These are phyloP conservation scores for Tetropium fuscum DNA, from an alignment of 2,888 invertebrate species.

Conservation along the genomic window DNA sequence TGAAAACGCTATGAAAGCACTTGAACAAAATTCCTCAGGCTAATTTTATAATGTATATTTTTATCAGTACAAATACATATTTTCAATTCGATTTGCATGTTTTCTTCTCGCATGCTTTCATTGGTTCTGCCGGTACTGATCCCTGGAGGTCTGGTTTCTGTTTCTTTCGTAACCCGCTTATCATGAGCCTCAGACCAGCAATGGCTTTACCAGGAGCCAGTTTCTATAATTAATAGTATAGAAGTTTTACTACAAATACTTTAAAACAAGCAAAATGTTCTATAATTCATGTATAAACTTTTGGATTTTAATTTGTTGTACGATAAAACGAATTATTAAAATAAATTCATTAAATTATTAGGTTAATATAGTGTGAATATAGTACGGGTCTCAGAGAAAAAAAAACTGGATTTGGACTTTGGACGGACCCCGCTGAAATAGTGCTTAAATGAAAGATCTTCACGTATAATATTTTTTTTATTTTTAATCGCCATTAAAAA, in stretches of 20 bases:
- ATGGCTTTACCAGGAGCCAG: slow-evolving; percentile 63
- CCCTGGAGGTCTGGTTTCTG: slow-evolving; percentile 49
- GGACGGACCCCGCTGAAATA: too few relatives aligned
- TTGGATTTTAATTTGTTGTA: too few relatives aligned
- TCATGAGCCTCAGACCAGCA: slow-evolving; percentile 71
- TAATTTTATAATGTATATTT: slow-evolving; percentile 26
- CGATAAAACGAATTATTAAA: too few relatives aligned
- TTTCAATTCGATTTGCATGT: slow-evolving; percentile 1
- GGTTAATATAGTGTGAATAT: too few relatives aligned
- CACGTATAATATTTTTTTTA: too few relatives aligned
- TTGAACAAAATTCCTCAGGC: slow-evolving; percentile 33
- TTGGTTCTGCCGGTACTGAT: slow-evolving; percentile 38
- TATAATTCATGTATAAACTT: too few relatives aligned
- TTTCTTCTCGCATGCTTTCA: slow-evolving; percentile 36
- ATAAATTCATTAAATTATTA: too few relatives aligned
- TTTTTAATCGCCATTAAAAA: too few relatives aligned
- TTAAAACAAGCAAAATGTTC: not conserved
- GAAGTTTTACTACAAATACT: not conserved
- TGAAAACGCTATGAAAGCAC: slow-evolving; percentile 39
- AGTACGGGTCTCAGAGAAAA: too few relatives aligned
- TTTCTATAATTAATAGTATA: slow-evolving; percentile 39
- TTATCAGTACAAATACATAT: slow-evolving; percentile 14
- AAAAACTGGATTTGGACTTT: too few relatives aligned
- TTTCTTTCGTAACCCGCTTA: slow-evolving; percentile 67
- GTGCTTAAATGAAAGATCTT: too few relatives aligned